A percentile compares a stretch with the other conserved stretches of the same genome.
phyloP scores from a whole-genome alignment of 2,797 vertebrate genomes.

The Gallinago stenura region DNA sequence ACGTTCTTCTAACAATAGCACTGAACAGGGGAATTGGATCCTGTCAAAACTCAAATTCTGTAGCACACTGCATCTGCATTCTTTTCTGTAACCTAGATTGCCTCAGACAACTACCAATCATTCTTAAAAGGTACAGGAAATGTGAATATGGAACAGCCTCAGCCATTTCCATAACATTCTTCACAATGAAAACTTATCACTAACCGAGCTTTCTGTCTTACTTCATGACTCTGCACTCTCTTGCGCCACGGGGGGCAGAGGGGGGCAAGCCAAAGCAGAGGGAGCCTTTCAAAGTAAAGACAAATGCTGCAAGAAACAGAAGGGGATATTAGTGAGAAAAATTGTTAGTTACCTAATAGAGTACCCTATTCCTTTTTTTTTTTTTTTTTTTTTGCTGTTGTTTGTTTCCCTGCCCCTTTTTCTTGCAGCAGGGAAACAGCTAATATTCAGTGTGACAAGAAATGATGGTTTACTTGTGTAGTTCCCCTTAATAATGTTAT shows the following conservation, averaged over 20 bases:
- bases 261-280: neutral
- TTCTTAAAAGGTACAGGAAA: neutral
- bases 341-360: neutral
- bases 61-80: neutral
- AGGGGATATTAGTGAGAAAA: neutral
- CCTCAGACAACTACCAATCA: neutral
- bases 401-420: neutral
- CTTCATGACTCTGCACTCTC: neutral
- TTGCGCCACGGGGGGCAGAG: neutral
- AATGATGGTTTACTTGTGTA: neutral
- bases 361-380: neutral
- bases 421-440: neutral
- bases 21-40: neutral
- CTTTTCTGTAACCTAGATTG: neutral
- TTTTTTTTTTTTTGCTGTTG: neutral
- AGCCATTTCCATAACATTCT: neutral
- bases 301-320: neutral
- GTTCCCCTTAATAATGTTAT: neutral
- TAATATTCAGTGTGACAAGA: neutral
- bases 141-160: neutral
- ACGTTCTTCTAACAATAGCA: neutral
- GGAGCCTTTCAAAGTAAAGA: neutral
- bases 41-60: neutral
- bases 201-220: neutral
- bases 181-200: neutral